Conservation (phyloP, 35 echinoderm and acorn worm species). For the Stichopus chloronotus region DNA sequence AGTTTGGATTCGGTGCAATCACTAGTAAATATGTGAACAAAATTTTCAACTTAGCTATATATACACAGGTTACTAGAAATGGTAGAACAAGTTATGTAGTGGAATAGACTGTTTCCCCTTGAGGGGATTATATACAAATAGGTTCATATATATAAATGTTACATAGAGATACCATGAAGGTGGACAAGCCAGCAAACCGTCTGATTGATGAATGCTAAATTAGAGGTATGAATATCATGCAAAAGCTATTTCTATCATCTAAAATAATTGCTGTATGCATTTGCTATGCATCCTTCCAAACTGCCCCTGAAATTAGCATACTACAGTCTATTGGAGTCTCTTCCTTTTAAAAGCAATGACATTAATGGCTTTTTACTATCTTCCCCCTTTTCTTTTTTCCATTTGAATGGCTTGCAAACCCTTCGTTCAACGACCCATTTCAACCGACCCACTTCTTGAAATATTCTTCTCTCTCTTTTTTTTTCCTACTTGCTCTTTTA, state of each 20-base stretch:
- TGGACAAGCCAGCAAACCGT: too few species aligned
- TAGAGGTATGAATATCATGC: too few species aligned
- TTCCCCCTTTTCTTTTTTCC: neutral
- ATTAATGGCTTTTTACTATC: neutral
- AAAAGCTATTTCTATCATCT: neutral
- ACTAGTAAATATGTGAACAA: too few species aligned
- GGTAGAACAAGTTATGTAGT: too few species aligned
- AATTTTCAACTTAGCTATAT: too few species aligned
- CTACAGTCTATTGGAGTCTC: neutral
- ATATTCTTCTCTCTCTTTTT: neutral
- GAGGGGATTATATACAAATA: too few species aligned
- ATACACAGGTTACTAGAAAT: too few species aligned
- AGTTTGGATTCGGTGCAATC: too few species aligned
- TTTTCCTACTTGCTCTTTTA: neutral
- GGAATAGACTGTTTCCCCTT: too few species aligned
- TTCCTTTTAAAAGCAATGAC: neutral
- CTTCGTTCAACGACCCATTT: slow-evolving; percentile 8
- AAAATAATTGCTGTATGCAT: neutral
- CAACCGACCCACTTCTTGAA: slow-evolving; percentile 13
- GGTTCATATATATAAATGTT: too few species aligned
- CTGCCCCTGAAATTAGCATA: neutral
- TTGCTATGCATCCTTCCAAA: neutral
- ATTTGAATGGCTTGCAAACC: neutral
- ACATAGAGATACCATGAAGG: too few species aligned
- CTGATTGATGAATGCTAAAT: too few species aligned